phyloP scores from a whole-genome alignment of 2,888 invertebrate species.

The Lycocerus yunnanus region DNA sequence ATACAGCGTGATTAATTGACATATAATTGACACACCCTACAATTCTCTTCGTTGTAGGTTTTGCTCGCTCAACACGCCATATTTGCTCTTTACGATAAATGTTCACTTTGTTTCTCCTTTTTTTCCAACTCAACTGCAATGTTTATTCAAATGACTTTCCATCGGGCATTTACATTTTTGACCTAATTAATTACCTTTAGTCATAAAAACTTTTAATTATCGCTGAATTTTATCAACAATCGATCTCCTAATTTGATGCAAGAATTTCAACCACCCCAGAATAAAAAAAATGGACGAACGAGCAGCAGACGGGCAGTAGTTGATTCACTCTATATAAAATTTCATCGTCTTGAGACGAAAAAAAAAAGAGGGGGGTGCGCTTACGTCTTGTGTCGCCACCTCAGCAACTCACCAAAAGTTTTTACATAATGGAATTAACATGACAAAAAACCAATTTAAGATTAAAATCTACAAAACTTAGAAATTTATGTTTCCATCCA shows the following conservation, averaged over 20 bases:
- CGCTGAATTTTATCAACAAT: background rate
- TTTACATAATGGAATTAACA: background rate
- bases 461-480: background rate
- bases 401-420: background rate
- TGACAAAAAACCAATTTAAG: background rate
- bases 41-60: constrained; percentile 2
- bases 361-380: background rate
- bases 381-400: background rate
- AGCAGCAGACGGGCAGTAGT: no score
- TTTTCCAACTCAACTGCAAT: background rate
- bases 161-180: background rate
- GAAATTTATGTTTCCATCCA: background rate
- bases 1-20: constrained; percentile 3
- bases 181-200: background rate
- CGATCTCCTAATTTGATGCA: background rate
- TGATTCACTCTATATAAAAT: no score
- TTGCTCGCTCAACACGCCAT: background rate
- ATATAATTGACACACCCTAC: constrained; percentile 4
- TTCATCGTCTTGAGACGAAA: background rate
- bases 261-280: background rate
- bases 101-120: background rate
- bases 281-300: background rate
- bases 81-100: constrained; percentile 2
- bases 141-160: background rate
- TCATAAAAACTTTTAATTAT: background rate